Conservation (phyloP, 2,113 vertebrate species). For the Hippopotamus amphibius region DNA sequence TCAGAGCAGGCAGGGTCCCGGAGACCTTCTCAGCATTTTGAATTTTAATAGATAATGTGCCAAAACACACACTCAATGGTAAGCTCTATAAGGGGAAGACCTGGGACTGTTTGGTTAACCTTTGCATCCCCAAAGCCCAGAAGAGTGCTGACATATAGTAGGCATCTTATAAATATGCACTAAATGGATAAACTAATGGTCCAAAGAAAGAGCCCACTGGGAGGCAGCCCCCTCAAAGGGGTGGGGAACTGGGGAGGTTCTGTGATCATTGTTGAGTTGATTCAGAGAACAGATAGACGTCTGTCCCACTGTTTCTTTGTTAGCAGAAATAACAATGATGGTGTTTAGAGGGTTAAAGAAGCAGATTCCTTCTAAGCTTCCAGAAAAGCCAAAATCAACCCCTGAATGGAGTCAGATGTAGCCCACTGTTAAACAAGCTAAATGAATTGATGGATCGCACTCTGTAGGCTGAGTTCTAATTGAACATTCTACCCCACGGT, state of each 20-base stretch:
- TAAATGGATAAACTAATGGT: not conserved
- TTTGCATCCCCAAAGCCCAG: not conserved
- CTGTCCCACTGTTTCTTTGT: not conserved
- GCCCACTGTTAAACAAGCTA: not conserved
- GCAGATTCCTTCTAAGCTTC: not conserved
- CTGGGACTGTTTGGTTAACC: not conserved
- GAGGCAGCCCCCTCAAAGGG: not conserved
- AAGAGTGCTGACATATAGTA: rapidly evolving
- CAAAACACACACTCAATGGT: too few relatives aligned
- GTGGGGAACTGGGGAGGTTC: too few relatives aligned
- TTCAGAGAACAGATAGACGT: not conserved
- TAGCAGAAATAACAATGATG: not conserved
- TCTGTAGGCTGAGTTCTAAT: not conserved
- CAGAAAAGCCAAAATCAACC: not conserved
- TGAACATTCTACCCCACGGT: not conserved
- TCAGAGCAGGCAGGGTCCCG: not conserved
- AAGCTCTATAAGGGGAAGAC: not conserved
- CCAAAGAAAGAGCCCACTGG: not conserved
- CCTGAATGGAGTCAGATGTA: not conserved
- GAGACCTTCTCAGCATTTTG: not conserved
- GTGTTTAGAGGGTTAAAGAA: not conserved
- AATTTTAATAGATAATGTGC: not conserved
- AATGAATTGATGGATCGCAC: rapidly evolving
- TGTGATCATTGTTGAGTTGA: not conserved
- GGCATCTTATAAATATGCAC: not conserved